These are phyloP conservation scores for Perodicticus potto DNA, from an alignment of 2,797 vertebrate genomes.

Conservation along the genomic window DNA sequence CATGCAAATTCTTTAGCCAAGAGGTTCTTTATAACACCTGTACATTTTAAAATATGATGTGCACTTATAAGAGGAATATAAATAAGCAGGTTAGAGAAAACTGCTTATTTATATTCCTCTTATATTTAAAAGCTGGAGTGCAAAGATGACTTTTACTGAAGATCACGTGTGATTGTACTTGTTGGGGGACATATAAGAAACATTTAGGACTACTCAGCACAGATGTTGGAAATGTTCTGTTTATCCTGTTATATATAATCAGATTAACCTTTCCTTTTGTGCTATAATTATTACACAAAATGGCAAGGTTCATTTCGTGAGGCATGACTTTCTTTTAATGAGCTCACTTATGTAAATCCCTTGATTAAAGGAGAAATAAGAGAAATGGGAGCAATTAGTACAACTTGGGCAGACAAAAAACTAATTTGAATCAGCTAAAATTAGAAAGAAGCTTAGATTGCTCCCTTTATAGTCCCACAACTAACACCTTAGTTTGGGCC, in stretches of 20 bases:
- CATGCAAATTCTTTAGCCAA: constrained; percentile 33
- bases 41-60: not conserved
- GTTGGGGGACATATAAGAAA: constrained; percentile 25
- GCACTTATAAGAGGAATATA: no score
- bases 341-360: constrained; percentile 78
- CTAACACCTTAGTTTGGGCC: not conserved
- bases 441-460: not conserved
- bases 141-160: constrained; percentile 60
- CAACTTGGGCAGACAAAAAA: constrained; percentile 36
- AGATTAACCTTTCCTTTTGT: constrained; percentile 80
- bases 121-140: not conserved
- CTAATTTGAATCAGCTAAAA: constrained; percentile 45
- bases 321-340: constrained; percentile 75
- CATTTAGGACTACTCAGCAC: not conserved
- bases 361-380: constrained; percentile 78
- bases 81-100: constrained; percentile 19
- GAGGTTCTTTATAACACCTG: not conserved
- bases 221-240: constrained; percentile 72
- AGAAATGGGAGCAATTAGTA: constrained; percentile 68
- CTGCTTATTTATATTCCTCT: not conserved
- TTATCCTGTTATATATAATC: constrained; percentile 76
- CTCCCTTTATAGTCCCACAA: not conserved
- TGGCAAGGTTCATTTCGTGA: constrained; percentile 73
- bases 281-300: constrained; percentile 80
- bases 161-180: constrained; percentile 50